Evolutionary conservation across 2,113 vertebrate species (phyloP), one percentile per base, ranked within the genome.

Genomic region (Neopipo cinnamomea): DNA sequence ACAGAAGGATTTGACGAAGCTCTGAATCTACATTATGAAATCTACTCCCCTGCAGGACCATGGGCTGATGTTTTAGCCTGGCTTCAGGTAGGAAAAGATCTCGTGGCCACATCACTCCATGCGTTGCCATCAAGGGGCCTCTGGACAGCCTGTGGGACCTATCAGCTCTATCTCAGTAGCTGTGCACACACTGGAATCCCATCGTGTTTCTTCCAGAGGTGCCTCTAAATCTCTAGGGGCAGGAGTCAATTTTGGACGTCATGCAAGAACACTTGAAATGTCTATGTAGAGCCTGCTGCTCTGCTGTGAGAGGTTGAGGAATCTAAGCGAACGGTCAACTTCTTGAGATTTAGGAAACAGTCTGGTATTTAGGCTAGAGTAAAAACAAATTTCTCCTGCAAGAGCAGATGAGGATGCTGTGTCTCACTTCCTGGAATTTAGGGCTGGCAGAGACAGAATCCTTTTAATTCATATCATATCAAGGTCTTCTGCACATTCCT

Each of bases 381-480:
- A 22, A 95, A 96, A 96, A 46, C 91, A 95, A 96, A 96, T 96
- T 77, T 62, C 95, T 41, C 83, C 68, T 67, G 46, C 59, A 80
- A 78, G 24, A 85, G 70, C 85, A 94, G 76, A 88, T 83, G 96
- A 74, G 58, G 78, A 85, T 72, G 75, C 61, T 94, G 55, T 71
- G 53, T 83, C 83, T 93, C 58, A 68, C 73, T 94, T 97, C 91
- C 81, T 89, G 91, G 93, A 96, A 90, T 87, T 85, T 67, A 77
- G 84, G 31, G 42, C 85, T 96, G 92, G 90, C 74, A 74, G 78
- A 86, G 27, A 49, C n/a, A 72, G 46, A 91, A 76, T 68, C 65
- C 67, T 96, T 91, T 89, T 94, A 93, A 95, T 94, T 92, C 70
- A 30, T 84, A 61, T 97, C 90, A 78, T 90, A 95, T 95, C 95